phyloP scores from a whole-genome alignment of 1,140 invertebrate genomes.

The Brachystomella parvula region DNA sequence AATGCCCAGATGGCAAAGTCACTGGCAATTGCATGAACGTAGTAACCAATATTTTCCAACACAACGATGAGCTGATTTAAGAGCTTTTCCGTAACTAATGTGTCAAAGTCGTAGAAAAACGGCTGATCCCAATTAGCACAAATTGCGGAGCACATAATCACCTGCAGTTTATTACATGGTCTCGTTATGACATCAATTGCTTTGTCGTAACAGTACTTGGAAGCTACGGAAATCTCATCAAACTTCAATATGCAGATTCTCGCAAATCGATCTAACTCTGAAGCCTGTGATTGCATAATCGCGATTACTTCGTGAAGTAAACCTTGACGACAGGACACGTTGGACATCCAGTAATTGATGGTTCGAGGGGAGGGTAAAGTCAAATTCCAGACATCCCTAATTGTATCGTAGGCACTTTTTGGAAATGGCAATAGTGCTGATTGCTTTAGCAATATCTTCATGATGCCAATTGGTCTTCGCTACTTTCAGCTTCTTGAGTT shows the following conservation, averaged over 20 bases:
- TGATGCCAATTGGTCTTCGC: too few species aligned
- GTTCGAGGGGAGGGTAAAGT: conserved; percentile 1
- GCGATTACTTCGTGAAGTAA: neutral
- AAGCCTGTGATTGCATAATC: neutral
- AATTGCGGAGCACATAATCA: conserved; percentile 24
- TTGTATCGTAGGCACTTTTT: neutral
- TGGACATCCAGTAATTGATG: neutral
- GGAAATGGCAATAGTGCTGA: neutral
- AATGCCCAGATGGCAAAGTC: conserved; percentile 30
- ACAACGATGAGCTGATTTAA: neutral
- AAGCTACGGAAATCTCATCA: neutral
- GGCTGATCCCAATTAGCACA: conserved; percentile 28
- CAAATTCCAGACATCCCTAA: neutral
- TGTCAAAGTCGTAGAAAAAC: conserved; percentile 30
- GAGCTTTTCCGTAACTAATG: too few species aligned
- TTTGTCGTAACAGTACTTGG: neutral
- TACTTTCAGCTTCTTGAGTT: too few species aligned
- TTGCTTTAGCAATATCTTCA: neutral
- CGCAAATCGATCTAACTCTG: neutral
- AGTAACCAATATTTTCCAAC: conserved; percentile 11
- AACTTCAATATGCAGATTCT: neutral
- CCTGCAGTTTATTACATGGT: conserved; percentile 16
- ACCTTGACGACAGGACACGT: neutral
- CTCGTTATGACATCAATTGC: neutral
- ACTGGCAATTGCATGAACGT: conserved; percentile 16